Conservation (phyloP, 2,797 vertebrate species). For the Vespertilio murinus region DNA sequence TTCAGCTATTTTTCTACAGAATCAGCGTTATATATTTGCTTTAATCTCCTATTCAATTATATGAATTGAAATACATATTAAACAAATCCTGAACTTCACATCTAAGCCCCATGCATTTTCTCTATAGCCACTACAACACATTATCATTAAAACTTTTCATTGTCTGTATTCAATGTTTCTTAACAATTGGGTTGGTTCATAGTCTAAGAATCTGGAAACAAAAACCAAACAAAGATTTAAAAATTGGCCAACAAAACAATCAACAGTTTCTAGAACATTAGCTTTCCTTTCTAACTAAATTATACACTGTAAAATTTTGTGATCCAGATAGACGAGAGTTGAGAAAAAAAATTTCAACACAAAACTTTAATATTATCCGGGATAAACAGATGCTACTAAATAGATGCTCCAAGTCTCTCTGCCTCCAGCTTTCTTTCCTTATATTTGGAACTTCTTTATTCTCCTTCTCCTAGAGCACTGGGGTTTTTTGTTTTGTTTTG, state of each 20-base stretch:
- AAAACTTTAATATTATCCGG: background rate
- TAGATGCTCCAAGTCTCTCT: background rate
- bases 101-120: background rate
- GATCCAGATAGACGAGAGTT: background rate
- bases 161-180: background rate
- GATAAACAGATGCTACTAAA: background rate
- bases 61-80: background rate
- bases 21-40: background rate
- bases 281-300: conserved; percentile 32
- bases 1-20: background rate
- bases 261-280: conserved; percentile 16
- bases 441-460: background rate
- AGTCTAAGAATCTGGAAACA: conserved; percentile 7
- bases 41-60: background rate
- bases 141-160: background rate
- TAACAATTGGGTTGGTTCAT: background rate
- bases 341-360: background rate
- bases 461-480: background rate
- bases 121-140: background rate
- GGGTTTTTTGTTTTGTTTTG: background rate
- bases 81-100: conserved; percentile 9
- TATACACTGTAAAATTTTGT: conserved; percentile 21
- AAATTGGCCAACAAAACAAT: conserved; percentile 34
- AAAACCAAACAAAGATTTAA: conserved; percentile 34
- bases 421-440: background rate